phyloP scores from a whole-genome alignment of 2,113 vertebrate species.

The Alexandromys fortis region DNA sequence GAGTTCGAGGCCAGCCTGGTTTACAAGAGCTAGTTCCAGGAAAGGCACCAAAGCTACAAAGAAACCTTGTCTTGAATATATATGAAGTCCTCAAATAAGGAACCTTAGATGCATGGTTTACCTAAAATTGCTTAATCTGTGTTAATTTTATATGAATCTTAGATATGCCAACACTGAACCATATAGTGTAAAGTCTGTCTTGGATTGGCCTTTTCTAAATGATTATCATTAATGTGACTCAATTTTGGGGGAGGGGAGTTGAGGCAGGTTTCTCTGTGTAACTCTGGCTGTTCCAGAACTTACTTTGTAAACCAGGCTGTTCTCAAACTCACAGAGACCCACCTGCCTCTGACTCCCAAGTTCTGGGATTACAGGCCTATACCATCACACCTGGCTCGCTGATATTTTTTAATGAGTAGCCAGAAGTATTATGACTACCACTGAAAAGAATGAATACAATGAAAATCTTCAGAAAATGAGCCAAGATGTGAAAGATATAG shows the following conservation, averaged over 20 bases:
- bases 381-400: background rate
- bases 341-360: background rate
- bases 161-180: background rate
- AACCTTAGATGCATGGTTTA: background rate
- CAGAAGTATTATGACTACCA: background rate
- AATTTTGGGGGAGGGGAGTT: background rate
- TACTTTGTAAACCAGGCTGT: background rate
- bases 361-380: background rate
- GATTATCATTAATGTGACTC: background rate
- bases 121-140: background rate
- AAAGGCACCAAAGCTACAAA: too few species aligned
- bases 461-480: conserved; percentile 32
- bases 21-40: too few species aligned
- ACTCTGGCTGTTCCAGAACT: background rate
- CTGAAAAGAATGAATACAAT: background rate
- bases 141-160: conserved; percentile 23
- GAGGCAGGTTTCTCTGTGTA: background rate
- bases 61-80: too few species aligned
- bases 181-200: background rate
- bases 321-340: background rate
- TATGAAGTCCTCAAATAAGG: background rate
- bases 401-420: background rate
- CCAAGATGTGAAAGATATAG: background rate
- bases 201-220: background rate
- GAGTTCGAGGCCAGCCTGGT: too few species aligned